These are phyloP conservation scores for Troides helena DNA, from an alignment of 2,888 invertebrate genomes.

Conservation along the genomic window DNA sequence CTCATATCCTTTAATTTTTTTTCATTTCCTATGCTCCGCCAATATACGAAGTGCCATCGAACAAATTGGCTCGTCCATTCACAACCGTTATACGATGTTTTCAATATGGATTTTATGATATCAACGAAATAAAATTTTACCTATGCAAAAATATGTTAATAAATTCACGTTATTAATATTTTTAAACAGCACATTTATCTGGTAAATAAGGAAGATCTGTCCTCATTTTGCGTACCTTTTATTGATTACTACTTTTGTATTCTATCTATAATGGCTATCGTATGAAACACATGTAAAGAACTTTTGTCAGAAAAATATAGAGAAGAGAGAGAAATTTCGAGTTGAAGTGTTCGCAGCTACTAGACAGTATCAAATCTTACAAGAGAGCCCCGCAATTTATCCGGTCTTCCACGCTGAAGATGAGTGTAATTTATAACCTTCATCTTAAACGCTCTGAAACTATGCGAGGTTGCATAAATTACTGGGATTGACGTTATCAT, in stretches of 20 bases:
- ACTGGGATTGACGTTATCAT: slow-evolving; percentile 20
- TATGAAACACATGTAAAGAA: no score
- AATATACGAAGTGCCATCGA: slow-evolving; percentile 1
- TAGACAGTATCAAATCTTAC: slow-evolving; percentile 3
- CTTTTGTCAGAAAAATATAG: no score
- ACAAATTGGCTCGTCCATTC: slow-evolving; percentile 2
- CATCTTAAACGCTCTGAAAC: slow-evolving; percentile 20
- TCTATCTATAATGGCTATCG: neutral
- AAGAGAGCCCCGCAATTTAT: slow-evolving; percentile 6
- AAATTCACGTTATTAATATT: neutral
- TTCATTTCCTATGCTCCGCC: neutral
- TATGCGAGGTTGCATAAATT: slow-evolving; percentile 23
- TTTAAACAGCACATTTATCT: neutral
- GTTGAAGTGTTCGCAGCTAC: neutral
- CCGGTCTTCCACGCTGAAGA: neutral
- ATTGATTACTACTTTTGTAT: neutral
- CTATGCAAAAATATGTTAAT: neutral
- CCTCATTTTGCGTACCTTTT: no score
- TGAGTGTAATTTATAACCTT: slow-evolving; percentile 22
- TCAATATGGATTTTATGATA: neutral
- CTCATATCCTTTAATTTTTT: neutral
- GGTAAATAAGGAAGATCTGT: neutral
- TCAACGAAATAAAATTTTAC: neutral
- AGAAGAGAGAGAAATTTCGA: no score
- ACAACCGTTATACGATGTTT: neutral